Conservation (phyloP, 64 coral and sea anemone species). For the Astreopora myriophthalma region DNA sequence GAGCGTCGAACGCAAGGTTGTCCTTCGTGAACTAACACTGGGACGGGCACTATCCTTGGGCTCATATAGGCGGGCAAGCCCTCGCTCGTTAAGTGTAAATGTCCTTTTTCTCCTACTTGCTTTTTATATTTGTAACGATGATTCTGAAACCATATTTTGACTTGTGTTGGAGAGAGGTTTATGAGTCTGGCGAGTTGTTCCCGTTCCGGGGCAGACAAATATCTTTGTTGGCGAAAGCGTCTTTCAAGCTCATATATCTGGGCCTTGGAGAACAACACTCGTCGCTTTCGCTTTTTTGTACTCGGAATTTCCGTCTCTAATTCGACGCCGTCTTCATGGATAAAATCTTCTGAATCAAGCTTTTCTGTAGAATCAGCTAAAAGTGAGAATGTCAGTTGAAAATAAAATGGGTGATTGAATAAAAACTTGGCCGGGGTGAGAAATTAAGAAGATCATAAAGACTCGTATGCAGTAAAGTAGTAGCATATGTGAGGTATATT, state of each 20-base stretch:
- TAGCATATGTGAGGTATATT: background rate
- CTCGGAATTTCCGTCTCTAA: slow-evolving; percentile 46
- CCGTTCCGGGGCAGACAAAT: slow-evolving; percentile 77
- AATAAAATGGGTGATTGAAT: background rate
- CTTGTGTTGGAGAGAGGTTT: slow-evolving; percentile 76
- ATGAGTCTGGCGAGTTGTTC: slow-evolving; percentile 83
- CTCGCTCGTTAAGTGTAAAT: slow-evolving; percentile 13
- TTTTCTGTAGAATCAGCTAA: slow-evolving; percentile 35
- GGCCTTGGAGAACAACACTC: slow-evolving; percentile 77
- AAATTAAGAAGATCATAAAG: background rate
- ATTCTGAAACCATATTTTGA: slow-evolving; percentile 93
- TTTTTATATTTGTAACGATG: slow-evolving; percentile 83
- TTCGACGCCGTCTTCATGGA: background rate
- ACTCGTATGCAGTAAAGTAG: background rate
- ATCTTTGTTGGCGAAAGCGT: slow-evolving; percentile 74
- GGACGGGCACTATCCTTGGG: slow-evolving; percentile 13
- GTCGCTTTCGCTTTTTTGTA: slow-evolving; percentile 66
- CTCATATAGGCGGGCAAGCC: slow-evolving; percentile 7
- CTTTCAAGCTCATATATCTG: slow-evolving; percentile 83
- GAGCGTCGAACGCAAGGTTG: slow-evolving; percentile 4
- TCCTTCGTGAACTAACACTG: slow-evolving; percentile 30
- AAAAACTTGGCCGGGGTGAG: background rate
- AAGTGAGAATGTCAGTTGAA: background rate
- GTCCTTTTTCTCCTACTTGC: slow-evolving; percentile 61
- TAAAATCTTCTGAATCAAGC: slow-evolving; percentile 32